Percentiles rank a stretch among this genome's conserved stretches.
Evolutionary conservation across 2,888 invertebrate species (phyloP).

Genomic region (Sphaeridia pumilis): DNA sequence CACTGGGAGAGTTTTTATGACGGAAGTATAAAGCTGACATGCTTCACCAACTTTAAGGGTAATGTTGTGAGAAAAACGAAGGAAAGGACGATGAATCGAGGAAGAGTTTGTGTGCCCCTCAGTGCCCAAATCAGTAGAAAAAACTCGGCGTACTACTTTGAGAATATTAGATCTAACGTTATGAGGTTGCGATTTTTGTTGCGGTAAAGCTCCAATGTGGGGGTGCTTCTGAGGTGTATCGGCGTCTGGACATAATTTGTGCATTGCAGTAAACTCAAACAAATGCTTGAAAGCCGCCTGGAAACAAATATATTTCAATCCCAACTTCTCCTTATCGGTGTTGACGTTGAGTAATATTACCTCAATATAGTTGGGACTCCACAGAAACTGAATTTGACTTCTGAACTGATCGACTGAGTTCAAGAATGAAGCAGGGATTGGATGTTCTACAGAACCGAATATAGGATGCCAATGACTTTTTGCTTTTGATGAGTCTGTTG

Average conservation of each 20-base stretch:
- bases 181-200: constrained; percentile 9
- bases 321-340: constrained; percentile 5
- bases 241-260: not conserved
- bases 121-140: constrained; percentile 8
- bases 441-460: constrained; percentile 85
- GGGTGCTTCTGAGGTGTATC: constrained; percentile 4
- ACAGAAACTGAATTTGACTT: constrained; percentile 57
- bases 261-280: constrained; percentile 18
- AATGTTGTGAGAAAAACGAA: constrained; percentile 18
- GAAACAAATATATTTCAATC: constrained; percentile 4
- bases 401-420: constrained; percentile 57
- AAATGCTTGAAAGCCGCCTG: constrained; percentile 29
- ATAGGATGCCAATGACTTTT: constrained; percentile 97
- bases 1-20: constrained; percentile 31
- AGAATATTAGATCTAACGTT: constrained; percentile 8
- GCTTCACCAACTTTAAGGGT: constrained; percentile 28
- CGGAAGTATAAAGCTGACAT: constrained; percentile 30
- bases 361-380: constrained; percentile 45
- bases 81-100: constrained; percentile 4
- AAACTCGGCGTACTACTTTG: constrained; percentile 11
- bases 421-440: constrained; percentile 55
- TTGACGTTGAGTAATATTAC: constrained; percentile 3
- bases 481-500: constrained; percentile 68
- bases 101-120: not conserved
- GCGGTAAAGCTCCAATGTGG: constrained; percentile 5